These are phyloP conservation scores for Sandelia bainsii DNA, from an alignment of 2,797 vertebrate species.

Conservation along the genomic window DNA sequence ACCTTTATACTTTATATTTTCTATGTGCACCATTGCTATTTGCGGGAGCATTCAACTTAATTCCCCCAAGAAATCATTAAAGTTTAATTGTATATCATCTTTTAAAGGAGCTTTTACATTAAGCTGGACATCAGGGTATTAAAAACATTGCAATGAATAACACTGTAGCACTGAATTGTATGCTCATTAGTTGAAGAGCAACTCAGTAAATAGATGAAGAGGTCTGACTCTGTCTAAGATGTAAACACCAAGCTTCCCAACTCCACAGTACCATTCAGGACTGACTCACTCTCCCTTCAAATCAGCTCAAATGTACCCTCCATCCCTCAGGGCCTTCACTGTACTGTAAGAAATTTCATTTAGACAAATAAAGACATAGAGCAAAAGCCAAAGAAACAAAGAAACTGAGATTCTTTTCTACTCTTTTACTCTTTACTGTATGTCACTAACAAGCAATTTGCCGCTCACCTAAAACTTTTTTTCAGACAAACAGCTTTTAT, in stretches of 20 bases:
- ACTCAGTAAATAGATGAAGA: constrained; percentile 7
- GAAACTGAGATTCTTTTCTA: constrained; percentile 16
- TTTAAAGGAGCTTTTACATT: constrained; percentile 43
- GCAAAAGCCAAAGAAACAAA: constrained; percentile 23
- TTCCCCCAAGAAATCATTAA: constrained; percentile 43
- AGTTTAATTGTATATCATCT: constrained; percentile 44
- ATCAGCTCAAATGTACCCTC: constrained; percentile 40
- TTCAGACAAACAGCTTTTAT: constrained; percentile 34
- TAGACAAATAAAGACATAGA: constrained; percentile 52
- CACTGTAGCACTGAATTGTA: constrained; percentile 9
- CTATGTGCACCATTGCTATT: neutral
- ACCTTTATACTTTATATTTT: neutral
- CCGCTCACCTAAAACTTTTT: constrained; percentile 33
- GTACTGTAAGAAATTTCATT: constrained; percentile 68
- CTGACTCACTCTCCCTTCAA: constrained; percentile 43
- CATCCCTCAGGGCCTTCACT: constrained; percentile 54
- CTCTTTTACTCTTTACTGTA: constrained; percentile 16
- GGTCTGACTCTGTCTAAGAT: constrained; percentile 2
- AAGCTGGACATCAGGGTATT: constrained; percentile 8
- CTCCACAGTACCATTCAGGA: constrained; percentile 40
- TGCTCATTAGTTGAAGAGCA: constrained; percentile 35
- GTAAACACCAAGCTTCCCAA: constrained; percentile 4
- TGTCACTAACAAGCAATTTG: constrained; percentile 40
- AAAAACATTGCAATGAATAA: constrained; percentile 1
- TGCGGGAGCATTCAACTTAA: constrained; percentile 26